Percentiles rank a stretch among this genome's conserved stretches.
phyloP scores from a whole-genome alignment of 92 coral and sea anemone species.

The Epizoanthus scotinus region DNA sequence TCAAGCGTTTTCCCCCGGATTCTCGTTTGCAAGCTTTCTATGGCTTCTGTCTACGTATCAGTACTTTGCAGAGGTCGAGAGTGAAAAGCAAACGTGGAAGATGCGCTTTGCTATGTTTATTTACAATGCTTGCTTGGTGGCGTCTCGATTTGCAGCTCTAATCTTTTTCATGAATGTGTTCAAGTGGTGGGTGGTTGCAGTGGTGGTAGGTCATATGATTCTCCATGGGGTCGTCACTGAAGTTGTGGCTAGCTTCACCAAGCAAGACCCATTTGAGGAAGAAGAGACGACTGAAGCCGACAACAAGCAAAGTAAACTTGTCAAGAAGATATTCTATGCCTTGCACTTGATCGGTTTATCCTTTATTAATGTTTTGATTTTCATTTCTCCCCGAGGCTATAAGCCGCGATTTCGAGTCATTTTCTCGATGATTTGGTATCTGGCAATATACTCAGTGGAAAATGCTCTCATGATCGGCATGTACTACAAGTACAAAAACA shows the following conservation, averaged over 20 bases:
- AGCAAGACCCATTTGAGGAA: constrained; percentile 26
- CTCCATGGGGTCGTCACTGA: constrained; percentile 13
- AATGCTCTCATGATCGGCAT: constrained; percentile 17
- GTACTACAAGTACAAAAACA: constrained; percentile 15
- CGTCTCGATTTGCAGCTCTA: constrained; percentile 35
- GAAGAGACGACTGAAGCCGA: constrained; percentile 5
- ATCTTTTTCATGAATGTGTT: constrained; percentile 30
- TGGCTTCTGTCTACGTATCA: constrained; percentile 31
- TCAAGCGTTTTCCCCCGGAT: constrained; percentile 29
- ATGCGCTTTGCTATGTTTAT: constrained; percentile 27
- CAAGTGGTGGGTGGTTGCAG: constrained; percentile 19
- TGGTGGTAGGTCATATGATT: constrained; percentile 11
- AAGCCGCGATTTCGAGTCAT: constrained; percentile 36
- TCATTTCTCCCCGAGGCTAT: constrained; percentile 27
- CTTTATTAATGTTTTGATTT: constrained; percentile 38
- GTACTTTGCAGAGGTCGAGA: constrained; percentile 36
- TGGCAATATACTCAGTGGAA: constrained; percentile 22
- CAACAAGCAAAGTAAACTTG: not conserved
- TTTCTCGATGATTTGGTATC: constrained; percentile 32
- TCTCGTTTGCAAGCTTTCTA: constrained; percentile 34
- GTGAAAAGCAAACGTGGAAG: constrained; percentile 35
- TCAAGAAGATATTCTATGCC: constrained; percentile 3
- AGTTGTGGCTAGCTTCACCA: not conserved
- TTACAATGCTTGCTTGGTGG: constrained; percentile 22
- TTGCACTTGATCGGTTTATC: constrained; percentile 17